Percentiles rank a stretch among this genome's conserved stretches.
Conservation (phyloP, 2,113 vertebrate species). For the Pelmatolapia mariae region DNA sequence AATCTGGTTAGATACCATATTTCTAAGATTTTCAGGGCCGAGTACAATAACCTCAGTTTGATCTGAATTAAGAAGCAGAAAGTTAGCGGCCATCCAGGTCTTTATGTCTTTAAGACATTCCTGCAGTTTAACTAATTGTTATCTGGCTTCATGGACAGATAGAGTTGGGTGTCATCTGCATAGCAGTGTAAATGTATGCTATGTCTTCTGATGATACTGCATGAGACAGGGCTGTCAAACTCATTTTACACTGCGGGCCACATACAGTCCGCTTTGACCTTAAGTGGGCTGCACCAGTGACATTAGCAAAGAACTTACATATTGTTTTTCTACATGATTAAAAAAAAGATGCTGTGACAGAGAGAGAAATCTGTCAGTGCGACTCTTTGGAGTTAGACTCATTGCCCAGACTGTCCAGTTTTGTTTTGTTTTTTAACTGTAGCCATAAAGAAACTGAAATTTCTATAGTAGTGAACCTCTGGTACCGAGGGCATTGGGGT, state of each 20-base stretch:
- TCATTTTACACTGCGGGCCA: neutral
- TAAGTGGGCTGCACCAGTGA: neutral
- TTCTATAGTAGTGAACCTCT: neutral
- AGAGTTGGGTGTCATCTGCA: neutral
- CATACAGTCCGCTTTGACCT: neutral
- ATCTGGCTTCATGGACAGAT: neutral
- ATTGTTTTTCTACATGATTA: neutral
- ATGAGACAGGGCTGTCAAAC: neutral
- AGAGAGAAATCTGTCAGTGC: neutral
- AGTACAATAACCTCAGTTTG: accelerated
- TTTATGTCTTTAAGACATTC: neutral
- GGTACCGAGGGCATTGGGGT: neutral
- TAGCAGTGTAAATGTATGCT: neutral
- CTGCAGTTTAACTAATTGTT: neutral
- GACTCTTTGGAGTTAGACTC: neutral
- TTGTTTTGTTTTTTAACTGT: neutral
- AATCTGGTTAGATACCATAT: neutral
- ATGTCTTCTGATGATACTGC: neutral
- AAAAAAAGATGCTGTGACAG: neutral
- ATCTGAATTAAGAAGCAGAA: neutral
- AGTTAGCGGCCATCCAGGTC: accelerated
- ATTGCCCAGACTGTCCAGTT: neutral
- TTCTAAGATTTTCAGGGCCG: accelerated
- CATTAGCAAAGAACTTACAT: neutral
- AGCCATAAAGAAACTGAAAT: neutral